Conservation (phyloP, 2,888 invertebrate genomes). For the Thelaira solivaga region DNA sequence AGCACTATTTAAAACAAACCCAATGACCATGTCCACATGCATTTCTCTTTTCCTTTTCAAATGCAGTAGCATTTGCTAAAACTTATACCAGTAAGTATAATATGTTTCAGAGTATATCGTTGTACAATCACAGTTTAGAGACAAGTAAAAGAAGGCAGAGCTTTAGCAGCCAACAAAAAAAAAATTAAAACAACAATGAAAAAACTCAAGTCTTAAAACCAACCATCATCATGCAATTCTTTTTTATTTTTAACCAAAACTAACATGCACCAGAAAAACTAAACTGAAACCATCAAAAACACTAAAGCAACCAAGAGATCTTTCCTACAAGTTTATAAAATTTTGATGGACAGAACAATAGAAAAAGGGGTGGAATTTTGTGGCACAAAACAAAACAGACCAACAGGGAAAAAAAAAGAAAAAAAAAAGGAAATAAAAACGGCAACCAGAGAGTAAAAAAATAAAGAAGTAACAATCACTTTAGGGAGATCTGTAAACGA, state of each 20-base stretch:
- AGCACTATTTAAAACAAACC: background rate
- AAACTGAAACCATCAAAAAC: slow-evolving; percentile 53
- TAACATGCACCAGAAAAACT: slow-evolving; percentile 60
- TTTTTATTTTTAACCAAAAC: slow-evolving; percentile 41
- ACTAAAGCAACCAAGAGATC: slow-evolving; percentile 50
- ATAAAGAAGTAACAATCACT: slow-evolving; percentile 73
- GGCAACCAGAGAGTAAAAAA: slow-evolving; percentile 53
- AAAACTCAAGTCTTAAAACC: slow-evolving; percentile 15
- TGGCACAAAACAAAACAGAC: slow-evolving; percentile 61
- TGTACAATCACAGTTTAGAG: slow-evolving; percentile 49
- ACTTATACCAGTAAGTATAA: too few relatives aligned
- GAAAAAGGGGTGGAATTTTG: slow-evolving; percentile 76
- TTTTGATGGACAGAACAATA: slow-evolving; percentile 77
- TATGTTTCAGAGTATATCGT: too few relatives aligned
- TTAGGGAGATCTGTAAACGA: slow-evolving; percentile 60
- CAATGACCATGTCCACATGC: slow-evolving; percentile 39
- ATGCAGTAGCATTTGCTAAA: slow-evolving; percentile 46
- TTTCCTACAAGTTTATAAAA: slow-evolving; percentile 41
- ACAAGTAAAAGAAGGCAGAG: slow-evolving; percentile 58
- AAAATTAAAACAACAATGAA: slow-evolving; percentile 14
- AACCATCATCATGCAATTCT: slow-evolving; percentile 30
- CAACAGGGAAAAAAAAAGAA: slow-evolving; percentile 51
- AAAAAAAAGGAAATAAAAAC: slow-evolving; percentile 14
- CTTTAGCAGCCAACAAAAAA: slow-evolving; percentile 45
- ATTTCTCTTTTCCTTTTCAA: slow-evolving; percentile 41